A percentile compares a stretch with the other conserved stretches of the same genome.
These are phyloP conservation scores for Saturnia japonica DNA, from an alignment of 2,888 invertebrate species.

Conservation along the genomic window DNA sequence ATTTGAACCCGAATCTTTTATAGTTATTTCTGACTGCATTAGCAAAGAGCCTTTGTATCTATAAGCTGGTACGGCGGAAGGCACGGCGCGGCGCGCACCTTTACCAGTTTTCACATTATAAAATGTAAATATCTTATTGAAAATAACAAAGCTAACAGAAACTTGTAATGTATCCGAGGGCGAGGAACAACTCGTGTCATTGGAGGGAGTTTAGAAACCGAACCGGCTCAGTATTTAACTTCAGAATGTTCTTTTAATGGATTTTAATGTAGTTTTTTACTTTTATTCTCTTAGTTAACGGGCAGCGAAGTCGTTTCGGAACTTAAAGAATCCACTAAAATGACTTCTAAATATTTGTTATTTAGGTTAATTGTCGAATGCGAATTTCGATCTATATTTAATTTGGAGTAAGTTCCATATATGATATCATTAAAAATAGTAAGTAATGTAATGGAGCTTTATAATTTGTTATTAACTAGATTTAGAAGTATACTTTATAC, in stretches of 20 bases:
- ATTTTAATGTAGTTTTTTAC: conserved; percentile 29
- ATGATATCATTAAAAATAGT: not conserved
- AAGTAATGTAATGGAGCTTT: no score
- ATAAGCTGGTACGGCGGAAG: not conserved
- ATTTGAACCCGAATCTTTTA: no score
- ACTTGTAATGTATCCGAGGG: conserved; percentile 42
- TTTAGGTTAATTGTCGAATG: not conserved
- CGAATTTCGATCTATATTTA: not conserved
- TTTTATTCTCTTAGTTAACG: conserved; percentile 20
- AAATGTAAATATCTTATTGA: conserved; percentile 43
- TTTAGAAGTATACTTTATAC: no score
- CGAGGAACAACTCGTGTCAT: conserved; percentile 35
- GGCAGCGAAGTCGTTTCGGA: not conserved
- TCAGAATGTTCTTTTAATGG: conserved; percentile 31
- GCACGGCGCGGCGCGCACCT: not conserved
- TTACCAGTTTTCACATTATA: conserved; percentile 31
- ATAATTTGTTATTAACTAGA: no score
- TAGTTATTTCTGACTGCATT: not conserved
- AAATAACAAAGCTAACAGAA: conserved; percentile 37
- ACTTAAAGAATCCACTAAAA: not conserved
- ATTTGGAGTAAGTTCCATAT: not conserved
- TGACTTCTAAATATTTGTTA: not conserved
- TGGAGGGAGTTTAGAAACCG: conserved; percentile 14
- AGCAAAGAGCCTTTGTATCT: not conserved
- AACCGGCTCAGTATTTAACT: conserved; percentile 25